Percentiles rank a stretch among this genome's conserved stretches.
Evolutionary conservation across 2,113 vertebrate genomes (phyloP).

Genomic region (Otis tarda): DNA sequence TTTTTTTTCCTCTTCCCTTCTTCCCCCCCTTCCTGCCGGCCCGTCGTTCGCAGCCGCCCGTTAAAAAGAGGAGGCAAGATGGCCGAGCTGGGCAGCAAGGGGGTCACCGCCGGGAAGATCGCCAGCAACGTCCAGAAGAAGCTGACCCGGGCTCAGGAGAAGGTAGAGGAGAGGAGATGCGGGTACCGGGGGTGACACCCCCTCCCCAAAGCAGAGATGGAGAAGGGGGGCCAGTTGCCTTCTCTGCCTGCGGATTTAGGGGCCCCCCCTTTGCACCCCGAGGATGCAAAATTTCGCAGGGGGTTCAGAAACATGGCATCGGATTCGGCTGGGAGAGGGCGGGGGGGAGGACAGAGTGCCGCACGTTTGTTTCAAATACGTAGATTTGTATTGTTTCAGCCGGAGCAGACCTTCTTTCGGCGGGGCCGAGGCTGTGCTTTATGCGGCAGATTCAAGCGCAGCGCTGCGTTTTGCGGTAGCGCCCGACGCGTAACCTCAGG

Average conservation of each 20-base stretch:
- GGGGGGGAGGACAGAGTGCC: neutral
- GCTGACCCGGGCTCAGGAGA: conserved; percentile 95
- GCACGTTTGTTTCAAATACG: neutral
- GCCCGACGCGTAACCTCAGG: neutral
- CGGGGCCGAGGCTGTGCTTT: neutral
- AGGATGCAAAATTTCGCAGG: accelerated
- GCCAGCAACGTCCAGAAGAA: conserved; percentile 98
- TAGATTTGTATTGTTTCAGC: neutral
- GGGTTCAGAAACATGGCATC: neutral
- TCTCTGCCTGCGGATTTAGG: neutral
- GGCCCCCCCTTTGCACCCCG: neutral
- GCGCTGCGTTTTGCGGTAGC: accelerated
- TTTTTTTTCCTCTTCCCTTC: neutral
- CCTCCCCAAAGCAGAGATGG: neutral
- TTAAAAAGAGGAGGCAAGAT: conserved; percentile 79
- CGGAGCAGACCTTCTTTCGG: neutral
- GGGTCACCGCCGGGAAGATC: conserved; percentile 93
- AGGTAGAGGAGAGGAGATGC: conserved; percentile 76
- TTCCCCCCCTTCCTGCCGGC: neutral
- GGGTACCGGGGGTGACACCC: neutral
- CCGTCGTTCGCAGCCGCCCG: conserved; percentile 43
- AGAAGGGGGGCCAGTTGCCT: neutral
- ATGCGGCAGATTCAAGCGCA: neutral
- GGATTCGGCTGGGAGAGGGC: neutral
- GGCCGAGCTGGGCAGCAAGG: conserved; percentile 94